phyloP scores from a whole-genome alignment of 2,113 vertebrate genomes.

The Saguinus midas region DNA sequence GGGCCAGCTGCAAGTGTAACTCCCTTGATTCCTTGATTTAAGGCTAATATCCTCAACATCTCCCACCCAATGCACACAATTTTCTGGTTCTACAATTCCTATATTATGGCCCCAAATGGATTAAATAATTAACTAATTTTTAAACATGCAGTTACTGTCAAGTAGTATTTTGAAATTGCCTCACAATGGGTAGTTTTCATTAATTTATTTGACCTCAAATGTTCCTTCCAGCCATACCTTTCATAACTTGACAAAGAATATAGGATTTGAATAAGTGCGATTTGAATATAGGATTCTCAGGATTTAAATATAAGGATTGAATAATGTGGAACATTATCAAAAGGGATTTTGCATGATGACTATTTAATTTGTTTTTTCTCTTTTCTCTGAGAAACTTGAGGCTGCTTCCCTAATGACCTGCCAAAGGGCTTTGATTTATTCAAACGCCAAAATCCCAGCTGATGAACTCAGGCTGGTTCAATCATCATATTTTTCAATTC shows the following conservation, averaged over 20 bases:
- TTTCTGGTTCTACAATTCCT: neutral
- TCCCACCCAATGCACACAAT: neutral
- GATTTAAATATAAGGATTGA: neutral
- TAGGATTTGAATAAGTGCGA: neutral
- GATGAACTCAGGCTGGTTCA: neutral
- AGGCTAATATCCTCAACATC: fast-evolving
- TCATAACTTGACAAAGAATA: neutral
- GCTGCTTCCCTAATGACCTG: neutral
- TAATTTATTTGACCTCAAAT: constrained; percentile 42
- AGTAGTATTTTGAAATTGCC: neutral
- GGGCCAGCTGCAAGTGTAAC: neutral
- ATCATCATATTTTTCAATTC: neutral
- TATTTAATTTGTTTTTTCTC: neutral
- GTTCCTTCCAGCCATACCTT: neutral
- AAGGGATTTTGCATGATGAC: neutral
- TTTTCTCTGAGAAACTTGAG: neutral
- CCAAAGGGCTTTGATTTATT: neutral
- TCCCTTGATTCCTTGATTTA: neutral
- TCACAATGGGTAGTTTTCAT: neutral
- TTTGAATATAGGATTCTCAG: neutral
- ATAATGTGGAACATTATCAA: neutral
- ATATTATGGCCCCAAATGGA: neutral
- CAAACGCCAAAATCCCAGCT: neutral
- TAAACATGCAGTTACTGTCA: neutral
- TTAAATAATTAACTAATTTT: neutral